Evolutionary conservation across 30 jellyfish, hydroid and myxozoan genomes (phyloP), one percentile per base, ranked within the genome.

Genomic region (Aurelia aurita): DNA sequence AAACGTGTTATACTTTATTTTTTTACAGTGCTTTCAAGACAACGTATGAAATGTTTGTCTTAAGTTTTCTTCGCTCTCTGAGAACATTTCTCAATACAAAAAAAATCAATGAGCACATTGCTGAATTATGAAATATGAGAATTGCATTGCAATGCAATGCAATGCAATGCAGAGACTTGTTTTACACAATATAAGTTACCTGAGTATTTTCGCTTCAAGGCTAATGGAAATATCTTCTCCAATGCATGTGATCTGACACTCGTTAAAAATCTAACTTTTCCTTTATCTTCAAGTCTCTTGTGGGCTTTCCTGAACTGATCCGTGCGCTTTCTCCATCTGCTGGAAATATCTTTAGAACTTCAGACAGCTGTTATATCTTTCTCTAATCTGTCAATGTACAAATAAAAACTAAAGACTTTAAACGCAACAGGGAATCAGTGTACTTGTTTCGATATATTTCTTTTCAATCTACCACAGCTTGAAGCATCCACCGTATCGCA

Each of bases 311-410:
- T 67, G 79, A 67, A 67, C 79, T 32, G 79, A 34, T 67, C 79
- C 12, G 74, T 62, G 74, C 20, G 74, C 74, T 62, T 62, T 62
- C 74, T 22, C 74, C 74, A 62, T 62, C 74, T 62, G 74, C 2
- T 21, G 32, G 74, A 7, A 62, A 62, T 62, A 3, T 43, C 74
- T 18, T 62, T 62, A 43, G 74, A 6, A 62, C 53, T 62, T 62
- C 20, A 47, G 29, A 62, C 74, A 13, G 74, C 74, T 62, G 29
- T 43, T 62, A 67, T 32, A 27, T 67, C 79, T 67, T 27, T 67
- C 79, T 67, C 79, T 67, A 67, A 67, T 32, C 79, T 67, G 79
- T 67, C 79, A 67, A 67, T 67, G 79, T 67, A 67, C 79, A 67
- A n/a, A 67, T 31, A 67, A 67, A 31, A 67, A 67, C 59, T 15